Conservation (phyloP, 2,888 invertebrate genomes). For the Cataglyphis albicans region DNA sequence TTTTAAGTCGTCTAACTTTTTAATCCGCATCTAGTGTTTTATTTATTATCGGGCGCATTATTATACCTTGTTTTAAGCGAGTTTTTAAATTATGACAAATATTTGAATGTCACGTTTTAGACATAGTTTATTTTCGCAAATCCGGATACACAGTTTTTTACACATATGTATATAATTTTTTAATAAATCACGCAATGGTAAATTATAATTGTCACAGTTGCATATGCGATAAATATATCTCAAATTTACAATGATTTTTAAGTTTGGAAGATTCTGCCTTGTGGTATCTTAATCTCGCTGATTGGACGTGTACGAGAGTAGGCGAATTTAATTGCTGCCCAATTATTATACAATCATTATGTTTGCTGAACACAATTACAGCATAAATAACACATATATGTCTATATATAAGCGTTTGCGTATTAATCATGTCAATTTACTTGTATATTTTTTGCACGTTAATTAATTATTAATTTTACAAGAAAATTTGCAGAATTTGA, state of each 20-base stretch:
- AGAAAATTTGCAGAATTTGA: neutral
- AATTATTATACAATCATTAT: neutral
- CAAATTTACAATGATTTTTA: neutral
- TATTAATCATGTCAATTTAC: neutral
- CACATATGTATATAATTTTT: neutral
- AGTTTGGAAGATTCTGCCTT: neutral
- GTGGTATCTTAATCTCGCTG: neutral
- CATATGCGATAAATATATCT: neutral
- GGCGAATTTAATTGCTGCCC: neutral
- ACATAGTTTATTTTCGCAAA: neutral
- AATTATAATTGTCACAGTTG: neutral
- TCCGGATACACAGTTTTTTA: neutral
- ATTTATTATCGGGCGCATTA: constrained; percentile 25
- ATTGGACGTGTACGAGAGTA: neutral
- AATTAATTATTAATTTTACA: neutral
- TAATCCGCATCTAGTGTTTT: constrained; percentile 43
- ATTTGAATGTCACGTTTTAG: constrained; percentile 6
- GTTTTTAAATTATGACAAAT: constrained; percentile 12
- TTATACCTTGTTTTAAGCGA: constrained; percentile 17
- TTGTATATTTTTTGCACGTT: neutral
- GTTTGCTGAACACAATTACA: neutral
- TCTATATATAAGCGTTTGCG: too few species aligned
- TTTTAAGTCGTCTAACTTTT: constrained; percentile 33
- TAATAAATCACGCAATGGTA: neutral
- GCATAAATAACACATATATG: neutral